Conservation (phyloP, 2,888 invertebrate genomes). For the Plagiodera versicolora region DNA sequence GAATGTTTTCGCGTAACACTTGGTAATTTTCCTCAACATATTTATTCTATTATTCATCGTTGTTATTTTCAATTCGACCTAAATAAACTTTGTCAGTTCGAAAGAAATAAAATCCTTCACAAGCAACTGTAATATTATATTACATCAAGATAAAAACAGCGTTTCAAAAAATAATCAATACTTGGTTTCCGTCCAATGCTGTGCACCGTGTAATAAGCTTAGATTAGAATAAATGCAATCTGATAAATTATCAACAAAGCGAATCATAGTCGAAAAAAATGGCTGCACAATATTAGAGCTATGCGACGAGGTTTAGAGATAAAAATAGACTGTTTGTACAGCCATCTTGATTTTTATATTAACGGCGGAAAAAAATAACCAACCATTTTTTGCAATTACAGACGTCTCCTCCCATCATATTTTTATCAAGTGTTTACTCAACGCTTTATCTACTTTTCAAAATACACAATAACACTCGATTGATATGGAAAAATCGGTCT, state of each 20-base stretch:
- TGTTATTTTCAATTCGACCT: background rate
- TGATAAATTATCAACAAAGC: constrained; percentile 11
- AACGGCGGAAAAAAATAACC: constrained; percentile 32
- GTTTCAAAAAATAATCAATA: constrained; percentile 19
- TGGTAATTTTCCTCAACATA: background rate
- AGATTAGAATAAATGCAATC: constrained; percentile 23
- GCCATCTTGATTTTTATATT: constrained; percentile 49
- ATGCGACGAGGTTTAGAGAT: constrained; percentile 35
- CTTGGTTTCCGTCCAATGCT: background rate
- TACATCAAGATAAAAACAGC: no score
- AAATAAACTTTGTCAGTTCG: background rate
- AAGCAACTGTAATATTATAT: background rate
- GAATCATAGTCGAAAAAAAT: constrained; percentile 22
- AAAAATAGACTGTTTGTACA: constrained; percentile 55
- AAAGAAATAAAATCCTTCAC: background rate
- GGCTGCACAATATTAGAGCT: constrained; percentile 18
- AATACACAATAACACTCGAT: constrained; percentile 15
- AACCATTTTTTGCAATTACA: constrained; percentile 27
- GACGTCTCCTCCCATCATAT: constrained; percentile 27
- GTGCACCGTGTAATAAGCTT: background rate
- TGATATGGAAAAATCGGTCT: constrained; percentile 14
- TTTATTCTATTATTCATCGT: background rate
- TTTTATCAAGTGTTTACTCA: constrained; percentile 29
- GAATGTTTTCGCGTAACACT: background rate
- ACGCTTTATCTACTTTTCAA: constrained; percentile 22